Evolutionary conservation across 2,797 vertebrate genomes (phyloP).

Genomic region (Salmo trutta): DNA sequence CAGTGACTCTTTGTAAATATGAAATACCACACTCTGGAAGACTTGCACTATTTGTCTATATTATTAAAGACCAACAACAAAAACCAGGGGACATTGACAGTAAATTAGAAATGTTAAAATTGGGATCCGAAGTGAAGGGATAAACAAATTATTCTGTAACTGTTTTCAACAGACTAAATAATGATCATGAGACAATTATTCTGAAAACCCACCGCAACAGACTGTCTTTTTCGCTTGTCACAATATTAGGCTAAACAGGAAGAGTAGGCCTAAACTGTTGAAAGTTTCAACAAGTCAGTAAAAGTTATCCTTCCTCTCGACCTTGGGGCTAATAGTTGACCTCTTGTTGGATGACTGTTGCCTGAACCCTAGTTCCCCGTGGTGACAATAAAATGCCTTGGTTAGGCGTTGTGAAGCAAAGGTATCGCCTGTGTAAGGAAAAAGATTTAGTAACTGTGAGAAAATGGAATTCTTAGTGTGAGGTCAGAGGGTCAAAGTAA

Average conservation of each 20-base stretch:
- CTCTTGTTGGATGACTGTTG: constrained; percentile 73
- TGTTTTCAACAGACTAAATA: neutral
- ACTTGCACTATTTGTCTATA: too few relatives aligned
- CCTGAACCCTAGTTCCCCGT: constrained; percentile 77
- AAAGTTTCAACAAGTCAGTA: constrained; percentile 19
- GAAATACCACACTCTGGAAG: too few relatives aligned
- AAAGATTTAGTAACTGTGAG: constrained; percentile 78
- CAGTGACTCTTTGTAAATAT: neutral
- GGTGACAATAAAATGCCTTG: constrained; percentile 82
- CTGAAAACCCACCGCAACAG: neutral
- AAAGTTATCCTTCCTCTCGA: constrained; percentile 32
- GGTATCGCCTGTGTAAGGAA: constrained; percentile 62
- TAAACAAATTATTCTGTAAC: neutral
- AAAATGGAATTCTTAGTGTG: constrained; percentile 74
- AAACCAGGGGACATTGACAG: too few relatives aligned
- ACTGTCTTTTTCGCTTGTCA: neutral
- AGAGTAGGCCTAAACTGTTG: neutral
- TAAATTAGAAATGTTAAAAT: too few relatives aligned
- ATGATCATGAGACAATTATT: neutral
- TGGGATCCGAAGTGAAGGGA: too few relatives aligned
- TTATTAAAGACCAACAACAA: too few relatives aligned
- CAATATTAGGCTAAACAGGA: neutral
- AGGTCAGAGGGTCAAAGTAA: constrained; percentile 75
- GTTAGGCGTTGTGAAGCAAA: constrained; percentile 71
- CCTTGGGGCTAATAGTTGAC: constrained; percentile 60